Base-by-base conservation (phyloP, 2,888 invertebrate genomes). In the Thereva nobilitata region DNA sequence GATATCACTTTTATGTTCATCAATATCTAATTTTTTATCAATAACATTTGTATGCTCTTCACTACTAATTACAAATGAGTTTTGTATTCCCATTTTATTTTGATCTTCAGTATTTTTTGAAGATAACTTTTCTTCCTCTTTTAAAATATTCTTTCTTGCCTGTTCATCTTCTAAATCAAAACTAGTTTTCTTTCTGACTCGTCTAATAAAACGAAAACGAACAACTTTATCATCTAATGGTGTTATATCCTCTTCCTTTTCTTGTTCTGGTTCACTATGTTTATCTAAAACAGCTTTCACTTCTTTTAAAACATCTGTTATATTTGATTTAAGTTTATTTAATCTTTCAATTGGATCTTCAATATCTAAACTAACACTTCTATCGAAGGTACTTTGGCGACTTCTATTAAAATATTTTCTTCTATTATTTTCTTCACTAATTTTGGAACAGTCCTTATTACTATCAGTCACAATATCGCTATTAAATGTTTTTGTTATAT, bases 281-380 rank as follows among this genome's bases (percentile, higher is more conserved):
- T 80, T 77, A 67, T 76, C 78, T 4, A 80, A 70, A 8, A 80
- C 80, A 6, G 76, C 76, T 66, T 80, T 80, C 1, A 80, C 80
- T 68, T 80, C 80, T 45, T 74, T 79, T 4, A 80, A 71, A 0
- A 79, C 78, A 1, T 75, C 79, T 4, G 80, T 75, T 49, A 80
- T 80, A 61, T 79, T 78, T 0, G 77, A 80, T 37, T 77, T 76
- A 1, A 80, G 70, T 61, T 76, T 77, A 71, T 77, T 80, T 10
- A 80, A 71, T 3, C 79, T 75, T 52, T 75, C 77, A 4, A 79
- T 74, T 1, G 79, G 75, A 75, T 78, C 78, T 68, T 75, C 75
- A 2, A 4, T 75, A 73, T 35, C 75, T 77, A 54, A 75, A 74
- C 61, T 74, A 73, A 4, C 10, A 10, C 37, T 52, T 23, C n/a